Conservation (phyloP, 2,113 vertebrate species). For the Grallaria varia region DNA sequence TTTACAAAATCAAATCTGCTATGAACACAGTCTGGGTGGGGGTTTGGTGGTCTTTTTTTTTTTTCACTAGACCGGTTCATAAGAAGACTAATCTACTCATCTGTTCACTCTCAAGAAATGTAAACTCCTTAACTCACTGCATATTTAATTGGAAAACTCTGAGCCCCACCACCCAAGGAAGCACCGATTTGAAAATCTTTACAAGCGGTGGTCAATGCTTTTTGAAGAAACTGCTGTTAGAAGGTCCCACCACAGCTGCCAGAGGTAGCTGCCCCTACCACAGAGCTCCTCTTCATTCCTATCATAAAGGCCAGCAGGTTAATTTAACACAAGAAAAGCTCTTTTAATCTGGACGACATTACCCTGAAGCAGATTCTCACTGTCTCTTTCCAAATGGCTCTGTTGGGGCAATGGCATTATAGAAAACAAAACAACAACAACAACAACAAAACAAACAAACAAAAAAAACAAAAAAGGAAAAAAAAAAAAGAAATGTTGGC, state of each 20-base stretch:
- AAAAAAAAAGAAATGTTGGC: neutral
- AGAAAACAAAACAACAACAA: too few relatives aligned
- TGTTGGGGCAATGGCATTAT: neutral
- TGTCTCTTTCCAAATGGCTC: neutral
- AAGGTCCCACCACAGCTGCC: neutral
- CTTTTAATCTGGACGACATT: conserved; percentile 15
- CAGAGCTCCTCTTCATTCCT: neutral
- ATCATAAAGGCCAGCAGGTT: neutral
- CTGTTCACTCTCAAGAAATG: neutral
- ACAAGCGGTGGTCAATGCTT: neutral
- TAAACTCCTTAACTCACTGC: neutral
- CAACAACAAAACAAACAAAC: too few relatives aligned
- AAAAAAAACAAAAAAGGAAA: too few relatives aligned
- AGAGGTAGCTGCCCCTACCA: neutral
- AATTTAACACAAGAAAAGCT: conserved; percentile 32
- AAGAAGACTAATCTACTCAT: neutral
- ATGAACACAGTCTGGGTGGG: neutral
- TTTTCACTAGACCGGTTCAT: neutral
- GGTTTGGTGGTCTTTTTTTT: neutral
- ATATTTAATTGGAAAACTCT: neutral
- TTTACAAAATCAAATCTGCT: neutral
- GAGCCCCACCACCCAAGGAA: neutral
- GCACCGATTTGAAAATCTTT: neutral
- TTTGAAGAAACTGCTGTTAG: neutral
- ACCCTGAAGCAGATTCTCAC: neutral